A percentile compares a stretch with the other conserved stretches of the same genome.
These are phyloP conservation scores for Protaetia brevitarsis DNA, from an alignment of 1,140 invertebrate species.

Conservation along the genomic window DNA sequence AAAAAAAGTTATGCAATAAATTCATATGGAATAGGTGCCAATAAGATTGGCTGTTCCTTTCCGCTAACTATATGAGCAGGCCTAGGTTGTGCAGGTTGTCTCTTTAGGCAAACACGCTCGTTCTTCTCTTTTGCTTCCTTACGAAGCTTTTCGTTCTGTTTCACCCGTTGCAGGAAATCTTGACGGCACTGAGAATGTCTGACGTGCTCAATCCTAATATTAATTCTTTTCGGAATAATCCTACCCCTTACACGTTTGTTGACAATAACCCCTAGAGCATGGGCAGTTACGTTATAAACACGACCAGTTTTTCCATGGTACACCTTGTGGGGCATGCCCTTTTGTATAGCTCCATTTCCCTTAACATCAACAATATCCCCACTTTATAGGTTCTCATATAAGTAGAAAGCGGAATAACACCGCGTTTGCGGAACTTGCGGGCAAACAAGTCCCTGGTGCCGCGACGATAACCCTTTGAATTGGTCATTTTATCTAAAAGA, in stretches of 20 bases:
- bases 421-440: slow-evolving; percentile 89
- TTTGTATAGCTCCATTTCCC: slow-evolving; percentile 98
- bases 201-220: slow-evolving; percentile 96
- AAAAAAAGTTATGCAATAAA: slow-evolving; percentile 83
- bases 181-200: slow-evolving; percentile 95
- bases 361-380: slow-evolving; percentile 99
- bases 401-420: slow-evolving; percentile 90
- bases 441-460: slow-evolving; percentile 98
- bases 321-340: slow-evolving; percentile 98
- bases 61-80: slow-evolving; percentile 84
- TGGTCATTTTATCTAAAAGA: slow-evolving; percentile 75
- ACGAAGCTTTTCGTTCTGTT: slow-evolving; percentile 81
- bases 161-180: slow-evolving; percentile 89
- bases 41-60: slow-evolving; percentile 71
- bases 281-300: slow-evolving; percentile 96
- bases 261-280: slow-evolving; percentile 97
- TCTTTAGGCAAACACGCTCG: slow-evolving; percentile 69
- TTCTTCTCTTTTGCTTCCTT: slow-evolving; percentile 81
- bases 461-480: slow-evolving; percentile 96
- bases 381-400: slow-evolving; percentile 98
- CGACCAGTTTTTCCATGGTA: slow-evolving; percentile 99
- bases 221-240: slow-evolving; percentile 95
- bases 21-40: slow-evolving; percentile 95
- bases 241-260: slow-evolving; percentile 95
- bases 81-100: slow-evolving; percentile 82